Evolutionary conservation across 2,888 invertebrate genomes (phyloP), one percentile per base, ranked within the genome.

Genomic region (Criorhina ranunculi): DNA sequence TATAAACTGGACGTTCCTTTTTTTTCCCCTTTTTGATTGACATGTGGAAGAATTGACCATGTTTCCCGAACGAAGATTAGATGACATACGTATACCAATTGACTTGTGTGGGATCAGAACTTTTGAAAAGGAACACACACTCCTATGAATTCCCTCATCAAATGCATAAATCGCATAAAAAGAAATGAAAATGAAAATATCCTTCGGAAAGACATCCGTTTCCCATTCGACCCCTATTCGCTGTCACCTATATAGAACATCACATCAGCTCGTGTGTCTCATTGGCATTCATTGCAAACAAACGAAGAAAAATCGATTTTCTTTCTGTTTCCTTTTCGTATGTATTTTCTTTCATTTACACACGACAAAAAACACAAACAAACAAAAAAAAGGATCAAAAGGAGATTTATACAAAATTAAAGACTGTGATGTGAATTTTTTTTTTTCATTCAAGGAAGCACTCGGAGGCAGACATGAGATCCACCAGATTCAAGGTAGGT

Each of bases 281-380:
- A 44, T 59, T 59, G 53, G 29, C 44, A 60, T 46, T 66, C 35
- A 77, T 12, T 12, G 19, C 42, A 57, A 57, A 55, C 15, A 80
- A 75, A 66, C 24, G 24, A 29, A 49, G 53, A 31, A 59, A 83
- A 75, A 83, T 83, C 83, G 83, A 83, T 83, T 78, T 78, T 67
- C 24, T 62, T 24, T 67, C 66, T 9, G n/a, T 64, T 67, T 51
- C 12, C 11, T n/a, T n/a, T n/a, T 55, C 15, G 72, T 59, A 24
- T 72, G 66, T 37, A 40, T 67, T 78, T 73, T 49, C 62, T 37
- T 73, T 73, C 49, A 62, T 60, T 78, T 55, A 17, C 31, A 59
- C 9, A 33, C 24, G 24, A 24, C 24, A 29, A 42, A 40, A 46
- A n/a, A n/a, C n/a, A n/a, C n/a, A n/a, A n/a, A n/a, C n/a, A n/a